Evolutionary conservation across 2,113 vertebrate species (phyloP), one percentile per base, ranked within the genome.

Genomic region (Garra rufa): DNA sequence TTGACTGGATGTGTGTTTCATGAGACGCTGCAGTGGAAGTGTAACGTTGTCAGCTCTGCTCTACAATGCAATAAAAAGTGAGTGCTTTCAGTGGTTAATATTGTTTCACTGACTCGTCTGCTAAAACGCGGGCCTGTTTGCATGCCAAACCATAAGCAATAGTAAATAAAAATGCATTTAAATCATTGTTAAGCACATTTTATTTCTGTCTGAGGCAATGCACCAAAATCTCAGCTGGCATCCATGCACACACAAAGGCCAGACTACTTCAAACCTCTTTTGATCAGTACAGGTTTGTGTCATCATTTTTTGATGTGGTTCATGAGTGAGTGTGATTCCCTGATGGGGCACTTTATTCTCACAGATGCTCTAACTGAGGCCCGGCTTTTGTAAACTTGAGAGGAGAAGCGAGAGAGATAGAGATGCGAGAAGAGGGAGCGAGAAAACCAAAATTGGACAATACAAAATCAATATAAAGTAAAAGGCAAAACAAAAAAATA

Each of bases 401-500:
- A 82, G 65, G 82, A 76, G 38, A 80, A 17, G 26, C 48, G 17
- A 57, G 52, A 79, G 28, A 59, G 76, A 52, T 61, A 77, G 55
- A 85, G 92, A 93, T 21, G 52, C 1, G 94, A 95, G 93, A 93
- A 92, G 92, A 94, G 93, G 92, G 94, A 92, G 94, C 93, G 93
- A 71, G 94, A 93, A 92, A 95, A 91, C 91, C 93, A 94, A 95
- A 96, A 95, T 95, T 94, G 94, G 91, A 91, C 92, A 91, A 93
- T 94, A 95, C 95, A 95, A 95, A 95, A 94, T 94, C 89, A 93
- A 90, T 90, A 92, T 93, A 82, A 83, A 83, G 75, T 83, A 65
- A 85, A 84, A 91, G 67, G 75, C 78, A 11, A 30, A 83, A 85
- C 15, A 79, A 61, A 79, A n/a, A 89, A 71, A 81, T 46, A 92